Evolutionary conservation across 2,888 invertebrate genomes (phyloP), one percentile per base, ranked within the genome.

Genomic region (Anodontia alba): DNA sequence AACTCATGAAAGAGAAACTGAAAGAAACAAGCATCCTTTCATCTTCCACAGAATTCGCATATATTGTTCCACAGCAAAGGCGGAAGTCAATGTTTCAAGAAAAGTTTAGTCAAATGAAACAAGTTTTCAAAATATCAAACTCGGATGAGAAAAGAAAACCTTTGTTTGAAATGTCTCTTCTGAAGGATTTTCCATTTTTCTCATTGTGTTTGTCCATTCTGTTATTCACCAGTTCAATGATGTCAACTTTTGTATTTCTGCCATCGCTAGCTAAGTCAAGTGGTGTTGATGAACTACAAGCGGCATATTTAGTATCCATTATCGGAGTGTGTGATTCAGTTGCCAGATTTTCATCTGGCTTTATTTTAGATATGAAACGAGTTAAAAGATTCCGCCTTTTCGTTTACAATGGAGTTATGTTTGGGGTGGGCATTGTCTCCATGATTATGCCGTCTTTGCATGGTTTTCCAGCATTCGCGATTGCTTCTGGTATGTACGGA

Each of bases 241-340:
- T 89, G 83, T 83, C 90, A 0, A 84, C 83, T 26, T 83, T 88
- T 42, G 84, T 90, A 10, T 92, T 90, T 72, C 51, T 90, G n/a
- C 90, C 92, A 15, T 87, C 87, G 20, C 74, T 91, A 0, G 88
- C 88, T 1, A 78, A 86, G 57, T 84, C 89, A 26, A 81, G 82
- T 66, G 89, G 90, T 1, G 74, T 89, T 15, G 62, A 77, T 8
- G 77, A 87, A 29, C 69, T 81, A 31, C 80, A 95, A 0, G 96
- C 97, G 0, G 95, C 96, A 7, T 96, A 96, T 92, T 95, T 99
- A 76, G 96, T 99, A 17, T 97, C 98, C 0, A 96, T 97, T 1
- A 97, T 99, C 90, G 99, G 99, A 36, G 96, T 98, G 62, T 96
- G 98, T 0, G 99, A 99, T 93, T 98, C 98, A 0, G 93, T 98